Evolutionary conservation across 1,140 invertebrate genomes (phyloP), one percentile per base, ranked within the genome.

Genomic region (Lepidurus couesii): DNA sequence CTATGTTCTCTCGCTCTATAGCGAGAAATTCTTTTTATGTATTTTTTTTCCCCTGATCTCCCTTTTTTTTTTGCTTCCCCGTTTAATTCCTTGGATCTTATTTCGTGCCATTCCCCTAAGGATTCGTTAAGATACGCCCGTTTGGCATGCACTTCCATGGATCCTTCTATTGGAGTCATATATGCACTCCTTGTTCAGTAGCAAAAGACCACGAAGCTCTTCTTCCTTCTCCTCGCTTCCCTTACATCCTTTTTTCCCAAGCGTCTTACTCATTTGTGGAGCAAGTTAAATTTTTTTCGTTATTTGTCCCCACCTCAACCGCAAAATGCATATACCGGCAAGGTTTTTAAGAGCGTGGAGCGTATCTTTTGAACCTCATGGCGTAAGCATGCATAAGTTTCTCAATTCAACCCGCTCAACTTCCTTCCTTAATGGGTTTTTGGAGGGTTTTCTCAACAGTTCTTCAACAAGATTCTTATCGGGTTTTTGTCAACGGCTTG

Each of bases 201-300:
- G 53, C 53, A 16, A n/a, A 65, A 65, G 53, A 65, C 53, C 53
- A 21, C 16, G 53, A 65, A 65, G 53, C n/a, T 65, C 53, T 65
- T 21, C 16, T 65, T 65, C 21, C 53, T 65, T 34, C 34, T 34
- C 34, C 34, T 34, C 34, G 4, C 34, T 34, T 34, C 34, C 34
- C 34, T 34, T 34, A 34, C 34, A 34, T 34, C 34, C 34, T 65
- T 65, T n/a, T 65, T 65, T 13, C 21, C 21, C 53, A 16, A 65
- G 53, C 21, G 16, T 65, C 16, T 65, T 13, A 65, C 4, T 65
- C 53, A 65, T 16, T 65, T 65, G 53, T 21, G 21, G 4, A 4
- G 53, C 21, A 34, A 34, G 34, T 4, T 34, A 0, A 0, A 24
- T 3, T 34, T 34, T 34, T 34, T 34, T 34, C 2, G 2, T 34